Evolutionary conservation across 2,888 invertebrate genomes (phyloP), one percentile per base, ranked within the genome.

Genomic region (Tolmerus cingulatus): DNA sequence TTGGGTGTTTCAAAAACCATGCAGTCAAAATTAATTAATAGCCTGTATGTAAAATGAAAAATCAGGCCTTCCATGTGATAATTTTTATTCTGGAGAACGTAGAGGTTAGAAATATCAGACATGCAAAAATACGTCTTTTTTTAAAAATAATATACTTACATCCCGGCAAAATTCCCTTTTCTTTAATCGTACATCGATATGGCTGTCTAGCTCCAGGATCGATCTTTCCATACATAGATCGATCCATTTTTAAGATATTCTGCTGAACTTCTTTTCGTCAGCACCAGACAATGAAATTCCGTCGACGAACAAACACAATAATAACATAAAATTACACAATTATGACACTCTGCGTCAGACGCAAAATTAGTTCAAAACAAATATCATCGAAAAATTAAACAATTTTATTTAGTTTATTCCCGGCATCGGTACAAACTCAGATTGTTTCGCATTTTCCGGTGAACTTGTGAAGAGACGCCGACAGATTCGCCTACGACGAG

Each of bases 141-240:
- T 51, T 51, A 12, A 27, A 27, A 27, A 66, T 27, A 57, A 19
- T 27, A 66, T 91, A 96, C 97, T 97, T 94, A 97, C 97, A 97
- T 94, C 96, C 97, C 90, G 97, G 97, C 90, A 96, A 95, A 90
- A 96, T 96, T 91, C 96, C 97, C 93, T 96, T 96, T 93, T 95
- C 94, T 92, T 95, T 96, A 92, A 96, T 94, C 86, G 96, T 95
- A 92, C 97, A 97, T 93, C 97, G 95, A 93, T 96, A 97, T 86
- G 97, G 97, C 91, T 97, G 96, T 93, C 97, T 95, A 91, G 96
- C 96, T 91, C 97, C 96, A 86, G 96, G 97, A 92, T 95, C 95
- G 91, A 97, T 95, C 94, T 97, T 97, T 90, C 97, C 97, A 92
- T 97, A 97, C 97, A 97, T 97, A 92, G 97, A 96, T 92, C 97